Percentiles rank a stretch among this genome's conserved stretches.
Conservation (phyloP, 2,113 vertebrate genomes). For the Alligator mississippiensis region DNA sequence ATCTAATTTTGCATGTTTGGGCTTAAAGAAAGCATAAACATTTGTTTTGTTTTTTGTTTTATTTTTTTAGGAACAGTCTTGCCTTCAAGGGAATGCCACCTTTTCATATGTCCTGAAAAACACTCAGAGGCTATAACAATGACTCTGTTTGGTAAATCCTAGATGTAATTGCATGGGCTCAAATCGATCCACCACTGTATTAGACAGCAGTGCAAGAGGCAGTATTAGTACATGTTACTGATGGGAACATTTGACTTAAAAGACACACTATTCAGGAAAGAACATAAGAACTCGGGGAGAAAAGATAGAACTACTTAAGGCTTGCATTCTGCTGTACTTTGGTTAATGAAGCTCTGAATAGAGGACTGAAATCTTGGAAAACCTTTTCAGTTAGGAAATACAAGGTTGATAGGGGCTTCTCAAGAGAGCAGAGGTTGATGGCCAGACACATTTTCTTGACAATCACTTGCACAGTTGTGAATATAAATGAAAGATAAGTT, state of each 20-base stretch:
- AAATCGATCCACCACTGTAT: background rate
- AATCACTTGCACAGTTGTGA: background rate
- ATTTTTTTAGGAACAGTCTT: background rate
- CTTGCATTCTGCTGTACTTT: background rate
- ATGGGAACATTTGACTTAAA: background rate
- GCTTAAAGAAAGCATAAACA: background rate
- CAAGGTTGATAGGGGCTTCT: background rate
- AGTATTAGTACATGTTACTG: background rate
- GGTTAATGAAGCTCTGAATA: background rate
- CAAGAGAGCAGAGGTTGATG: background rate
- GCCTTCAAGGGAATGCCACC: background rate
- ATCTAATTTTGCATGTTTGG: background rate
- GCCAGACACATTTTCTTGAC: background rate
- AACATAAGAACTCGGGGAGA: background rate
- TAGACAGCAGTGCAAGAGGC: background rate
- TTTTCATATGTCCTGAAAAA: background rate
- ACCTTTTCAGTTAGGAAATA: background rate
- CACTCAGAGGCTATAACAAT: background rate
- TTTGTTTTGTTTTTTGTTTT: background rate
- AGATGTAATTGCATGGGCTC: fast-evolving
- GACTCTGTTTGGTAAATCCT: background rate
- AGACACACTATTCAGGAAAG: background rate
- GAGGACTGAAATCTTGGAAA: background rate
- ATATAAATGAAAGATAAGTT: background rate
- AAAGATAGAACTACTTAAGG: background rate